Evolutionary conservation across 2,888 invertebrate genomes (phyloP).

Genomic region (Thysanoteuthis rhombus): DNA sequence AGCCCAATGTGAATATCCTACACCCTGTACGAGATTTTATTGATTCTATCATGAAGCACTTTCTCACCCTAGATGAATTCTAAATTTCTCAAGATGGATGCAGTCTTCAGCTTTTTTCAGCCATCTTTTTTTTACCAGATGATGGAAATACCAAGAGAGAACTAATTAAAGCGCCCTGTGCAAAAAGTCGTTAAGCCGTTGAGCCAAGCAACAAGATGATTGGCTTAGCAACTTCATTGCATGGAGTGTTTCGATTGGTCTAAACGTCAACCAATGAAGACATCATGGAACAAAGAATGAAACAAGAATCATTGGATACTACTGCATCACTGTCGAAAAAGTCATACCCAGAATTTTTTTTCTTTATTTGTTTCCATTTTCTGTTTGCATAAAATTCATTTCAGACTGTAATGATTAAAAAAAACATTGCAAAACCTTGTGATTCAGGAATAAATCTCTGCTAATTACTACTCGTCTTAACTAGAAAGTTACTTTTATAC

Average conservation of each 20-base stretch:
- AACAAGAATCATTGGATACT: background rate
- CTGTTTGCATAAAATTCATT: background rate
- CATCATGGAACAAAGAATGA: background rate
- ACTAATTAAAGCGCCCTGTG: conserved; percentile 33
- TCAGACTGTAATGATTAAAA: background rate
- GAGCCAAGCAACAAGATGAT: conserved; percentile 21
- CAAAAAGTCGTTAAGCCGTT: conserved; percentile 31
- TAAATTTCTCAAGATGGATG: background rate
- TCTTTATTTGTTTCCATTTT: background rate
- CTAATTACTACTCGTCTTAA: background rate
- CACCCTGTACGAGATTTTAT: background rate
- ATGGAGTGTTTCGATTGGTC: conserved; percentile 32
- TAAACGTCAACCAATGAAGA: conserved; percentile 24
- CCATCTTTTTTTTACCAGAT: background rate
- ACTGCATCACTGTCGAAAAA: background rate
- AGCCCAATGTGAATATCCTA: background rate
- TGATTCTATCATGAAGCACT: background rate
- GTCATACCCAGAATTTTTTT: background rate
- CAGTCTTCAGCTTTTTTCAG: background rate
- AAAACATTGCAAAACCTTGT: too few species aligned
- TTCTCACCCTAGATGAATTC: background rate
- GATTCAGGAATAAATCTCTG: too few species aligned
- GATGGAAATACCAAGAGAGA: conserved; percentile 18
- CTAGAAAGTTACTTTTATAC: background rate
- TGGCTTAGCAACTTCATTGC: conserved; percentile 33